phyloP scores from a whole-genome alignment of 2,113 vertebrate genomes.

The Bambusicola thoracicus region DNA sequence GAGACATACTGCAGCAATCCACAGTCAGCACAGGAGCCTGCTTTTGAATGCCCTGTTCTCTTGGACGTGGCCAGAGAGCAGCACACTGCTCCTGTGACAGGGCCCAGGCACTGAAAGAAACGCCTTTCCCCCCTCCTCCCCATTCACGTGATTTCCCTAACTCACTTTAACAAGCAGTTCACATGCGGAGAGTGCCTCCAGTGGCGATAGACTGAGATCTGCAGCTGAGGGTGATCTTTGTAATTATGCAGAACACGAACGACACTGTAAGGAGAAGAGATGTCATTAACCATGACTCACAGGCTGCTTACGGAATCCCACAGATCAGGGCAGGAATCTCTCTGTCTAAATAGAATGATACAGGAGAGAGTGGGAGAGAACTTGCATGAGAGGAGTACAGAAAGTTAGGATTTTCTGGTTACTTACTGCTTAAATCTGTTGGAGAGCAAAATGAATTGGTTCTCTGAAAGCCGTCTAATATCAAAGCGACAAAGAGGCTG shows the following conservation, averaged over 20 bases:
- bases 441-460: constrained; percentile 77
- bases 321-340: background rate
- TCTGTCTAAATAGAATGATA: background rate
- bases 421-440: constrained; percentile 78
- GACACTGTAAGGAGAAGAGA: constrained; percentile 32
- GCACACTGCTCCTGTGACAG: background rate
- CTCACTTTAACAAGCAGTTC: constrained; percentile 76
- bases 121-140: background rate
- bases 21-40: background rate
- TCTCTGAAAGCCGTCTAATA: constrained; percentile 57
- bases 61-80: fast-evolving
- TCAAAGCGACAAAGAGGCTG: constrained; percentile 75
- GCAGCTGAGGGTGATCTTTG: constrained; percentile 65
- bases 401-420: background rate
- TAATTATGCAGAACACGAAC: constrained; percentile 59
- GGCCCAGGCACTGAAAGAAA: background rate
- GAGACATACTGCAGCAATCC: background rate
- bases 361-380: background rate
- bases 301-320: background rate
- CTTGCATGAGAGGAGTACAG: fast-evolving
- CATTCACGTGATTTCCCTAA: fast-evolving
- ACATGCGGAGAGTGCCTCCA: constrained; percentile 76
- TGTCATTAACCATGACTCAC: background rate
- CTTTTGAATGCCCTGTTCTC: background rate
- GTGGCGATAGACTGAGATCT: constrained; percentile 65